Evolutionary conservation across 2,888 invertebrate genomes (phyloP), one percentile per base, ranked within the genome.

Genomic region (Agrochola circellaris): DNA sequence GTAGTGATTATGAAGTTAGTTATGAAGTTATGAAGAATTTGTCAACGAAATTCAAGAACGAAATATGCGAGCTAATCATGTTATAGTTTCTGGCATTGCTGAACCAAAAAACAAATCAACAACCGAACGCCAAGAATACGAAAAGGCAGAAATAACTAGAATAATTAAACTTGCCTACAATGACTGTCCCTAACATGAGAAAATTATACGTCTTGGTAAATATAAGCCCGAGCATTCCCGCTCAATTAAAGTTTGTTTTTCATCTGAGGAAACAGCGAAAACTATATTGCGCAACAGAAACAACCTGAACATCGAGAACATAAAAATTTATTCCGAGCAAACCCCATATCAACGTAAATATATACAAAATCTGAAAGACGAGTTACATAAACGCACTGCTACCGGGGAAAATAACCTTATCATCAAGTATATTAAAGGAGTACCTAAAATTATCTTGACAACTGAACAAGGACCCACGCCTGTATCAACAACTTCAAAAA

Each of bases 351-450:
- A 38, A 38, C 69, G 60, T 7, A 54, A 54, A 67, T 34, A 34
- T 23, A 23, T 54, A 13, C 71, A 79, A 62, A 72, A 56, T 48
- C 23, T 75, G 8, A 74, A 62, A 71, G 70, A 38, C 38, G 2
- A 38, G 38, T 38, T 38, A 38, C 38, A 4, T 34, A 34, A 34
- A 34, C 34, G 38, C 38, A 6, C 38, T 38, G 38, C 38, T 4
- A 0, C 30, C 1, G 68, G 71, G 9, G 75, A 75, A 72, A 64
- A 1, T 60, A 51, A 48, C 13, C 79, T 75, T 13, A 66, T 6
- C 15, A 79, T 78, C 20, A 79, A 75, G 42, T 79, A 79, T 42
- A 72, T 72, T 13, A 79, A 75, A 23, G 72, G 71, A 7, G 54
- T 72, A 34, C 75, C 75, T 9, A 75, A 79, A 60, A 79, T 79